A percentile compares a stretch with the other conserved stretches of the same genome.
These are phyloP conservation scores for Torymus aiolomorphi DNA, from an alignment of 2,888 invertebrate genomes.

Conservation along the genomic window DNA sequence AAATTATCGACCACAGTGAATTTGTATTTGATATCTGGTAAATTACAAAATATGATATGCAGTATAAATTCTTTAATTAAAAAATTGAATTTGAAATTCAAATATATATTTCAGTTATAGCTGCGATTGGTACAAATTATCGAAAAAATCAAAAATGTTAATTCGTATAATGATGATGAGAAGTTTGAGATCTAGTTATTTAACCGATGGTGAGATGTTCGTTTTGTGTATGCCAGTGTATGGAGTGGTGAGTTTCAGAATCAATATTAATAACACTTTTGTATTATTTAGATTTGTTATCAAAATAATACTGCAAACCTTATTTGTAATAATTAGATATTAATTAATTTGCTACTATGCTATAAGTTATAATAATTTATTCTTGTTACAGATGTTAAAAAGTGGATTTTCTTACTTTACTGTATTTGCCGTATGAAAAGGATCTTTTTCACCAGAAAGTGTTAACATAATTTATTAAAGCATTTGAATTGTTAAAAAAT, in stretches of 20 bases:
- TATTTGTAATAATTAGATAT: too few species aligned
- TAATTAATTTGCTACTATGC: too few species aligned
- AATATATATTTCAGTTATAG: not conserved
- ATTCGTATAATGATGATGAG: constrained; percentile 2
- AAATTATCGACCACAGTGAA: not conserved
- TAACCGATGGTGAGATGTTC: not conserved
- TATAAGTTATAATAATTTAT: too few species aligned
- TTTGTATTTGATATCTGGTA: not conserved
- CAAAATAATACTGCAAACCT: too few species aligned
- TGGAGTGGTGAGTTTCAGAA: not conserved
- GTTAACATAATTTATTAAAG: too few species aligned
- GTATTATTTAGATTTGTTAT: too few species aligned
- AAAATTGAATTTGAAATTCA: not conserved
- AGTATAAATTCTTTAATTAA: not conserved
- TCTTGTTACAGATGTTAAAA: too few species aligned
- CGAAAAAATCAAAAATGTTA: not conserved
- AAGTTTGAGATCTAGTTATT: not conserved
- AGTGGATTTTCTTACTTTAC: too few species aligned
- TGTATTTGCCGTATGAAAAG: too few species aligned
- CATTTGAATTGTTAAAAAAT: too few species aligned
- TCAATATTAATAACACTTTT: too few species aligned
- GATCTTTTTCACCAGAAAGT: too few species aligned
- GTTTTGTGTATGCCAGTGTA: not conserved
- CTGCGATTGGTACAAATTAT: not conserved
- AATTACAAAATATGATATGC: not conserved